Conservation (phyloP, 2,113 vertebrate species). For the Sapajus apella region DNA sequence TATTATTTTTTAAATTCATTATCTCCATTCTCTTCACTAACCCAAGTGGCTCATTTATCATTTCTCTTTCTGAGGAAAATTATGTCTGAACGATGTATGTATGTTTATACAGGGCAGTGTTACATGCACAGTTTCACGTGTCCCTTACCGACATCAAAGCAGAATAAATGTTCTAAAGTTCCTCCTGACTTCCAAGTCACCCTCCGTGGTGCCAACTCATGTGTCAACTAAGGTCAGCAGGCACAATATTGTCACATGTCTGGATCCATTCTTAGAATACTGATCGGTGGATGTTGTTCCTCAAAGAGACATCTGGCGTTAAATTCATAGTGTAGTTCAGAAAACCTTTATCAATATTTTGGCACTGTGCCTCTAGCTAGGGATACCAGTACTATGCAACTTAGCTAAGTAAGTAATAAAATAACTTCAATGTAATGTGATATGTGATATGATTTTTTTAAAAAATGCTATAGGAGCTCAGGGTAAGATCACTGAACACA, state of each 20-base stretch:
- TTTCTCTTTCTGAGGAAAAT: background rate
- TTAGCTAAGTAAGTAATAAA: background rate
- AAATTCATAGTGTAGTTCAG: background rate
- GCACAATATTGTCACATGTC: background rate
- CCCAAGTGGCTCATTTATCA: background rate
- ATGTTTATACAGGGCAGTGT: background rate
- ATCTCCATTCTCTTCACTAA: background rate
- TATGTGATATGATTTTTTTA: background rate
- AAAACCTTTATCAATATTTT: conserved; percentile 34
- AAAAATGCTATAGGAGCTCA: background rate
- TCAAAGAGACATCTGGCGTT: background rate
- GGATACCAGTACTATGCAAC: background rate
- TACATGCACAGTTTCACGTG: accelerated
- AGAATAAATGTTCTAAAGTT: background rate
- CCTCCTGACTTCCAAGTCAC: background rate
- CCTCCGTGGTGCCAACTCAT: background rate
- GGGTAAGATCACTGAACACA: background rate
- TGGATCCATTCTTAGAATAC: background rate
- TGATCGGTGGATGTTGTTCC: background rate
- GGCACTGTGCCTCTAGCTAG: background rate
- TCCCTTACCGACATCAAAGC: background rate
- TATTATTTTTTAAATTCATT: background rate
- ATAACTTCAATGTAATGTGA: background rate
- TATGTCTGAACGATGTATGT: background rate
- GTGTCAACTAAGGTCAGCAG: background rate